phyloP scores from a whole-genome alignment of 1,140 invertebrate species.

The Conopomorpha cramerella region DNA sequence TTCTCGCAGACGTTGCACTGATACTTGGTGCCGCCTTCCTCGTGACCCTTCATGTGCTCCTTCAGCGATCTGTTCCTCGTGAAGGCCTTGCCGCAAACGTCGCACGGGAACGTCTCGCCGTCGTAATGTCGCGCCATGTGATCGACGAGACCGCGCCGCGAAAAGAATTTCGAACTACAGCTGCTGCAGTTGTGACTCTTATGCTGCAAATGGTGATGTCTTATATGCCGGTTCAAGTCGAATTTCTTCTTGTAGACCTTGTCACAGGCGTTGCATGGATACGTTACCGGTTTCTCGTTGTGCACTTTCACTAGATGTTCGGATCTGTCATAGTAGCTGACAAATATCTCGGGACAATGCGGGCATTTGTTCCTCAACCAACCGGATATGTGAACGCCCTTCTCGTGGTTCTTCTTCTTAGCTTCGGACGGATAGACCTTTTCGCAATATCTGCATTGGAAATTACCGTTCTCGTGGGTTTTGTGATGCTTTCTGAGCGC shows the following conservation, averaged over 20 bases:
- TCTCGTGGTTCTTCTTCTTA: conserved; percentile 45
- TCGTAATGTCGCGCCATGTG: conserved; percentile 39
- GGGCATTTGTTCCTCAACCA: conserved; percentile 54
- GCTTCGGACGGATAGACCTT: conserved; percentile 40
- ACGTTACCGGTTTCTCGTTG: conserved; percentile 34
- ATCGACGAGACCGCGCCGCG: conserved; percentile 46
- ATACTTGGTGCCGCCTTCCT: conserved; percentile 65
- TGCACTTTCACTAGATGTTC: conserved; percentile 48
- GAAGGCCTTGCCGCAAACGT: conserved; percentile 72
- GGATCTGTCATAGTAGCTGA: conserved; percentile 45
- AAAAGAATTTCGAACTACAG: conserved; percentile 52
- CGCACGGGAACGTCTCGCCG: conserved; percentile 64
- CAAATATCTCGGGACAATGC: conserved; percentile 50
- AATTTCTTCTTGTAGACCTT: conserved; percentile 50
- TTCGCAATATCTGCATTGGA: conserved; percentile 38
- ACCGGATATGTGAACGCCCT: conserved; percentile 38
- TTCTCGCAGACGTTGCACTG: conserved; percentile 67
- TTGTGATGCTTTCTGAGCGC: conserved; percentile 42
- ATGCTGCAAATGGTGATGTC: conserved; percentile 50
- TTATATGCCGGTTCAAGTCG: conserved; percentile 45
- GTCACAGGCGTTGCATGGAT: conserved; percentile 53
- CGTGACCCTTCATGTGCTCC: conserved; percentile 67
- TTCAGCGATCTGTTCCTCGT: conserved; percentile 78
- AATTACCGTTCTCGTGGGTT: conserved; percentile 43
- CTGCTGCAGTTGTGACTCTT: conserved; percentile 45